These are phyloP conservation scores for Anguilla marmorata DNA, from an alignment of 2,797 vertebrate genomes.

Conservation along the genomic window DNA sequence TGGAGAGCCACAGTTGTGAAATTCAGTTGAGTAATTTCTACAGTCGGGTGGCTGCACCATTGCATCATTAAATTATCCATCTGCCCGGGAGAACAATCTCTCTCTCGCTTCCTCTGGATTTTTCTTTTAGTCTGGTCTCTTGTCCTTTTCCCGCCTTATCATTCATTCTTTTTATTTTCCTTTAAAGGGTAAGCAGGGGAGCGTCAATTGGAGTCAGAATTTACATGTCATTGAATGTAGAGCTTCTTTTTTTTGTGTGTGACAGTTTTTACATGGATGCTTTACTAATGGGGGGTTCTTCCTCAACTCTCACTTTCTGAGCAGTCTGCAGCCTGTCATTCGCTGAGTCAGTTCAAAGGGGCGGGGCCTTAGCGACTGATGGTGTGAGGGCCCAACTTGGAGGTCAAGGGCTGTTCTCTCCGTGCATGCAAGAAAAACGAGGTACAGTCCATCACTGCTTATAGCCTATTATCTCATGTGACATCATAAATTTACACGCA, in stretches of 20 bases:
- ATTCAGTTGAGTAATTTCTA: slow-evolving; percentile 52
- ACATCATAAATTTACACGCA: neutral
- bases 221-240: neutral
- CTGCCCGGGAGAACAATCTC: slow-evolving; percentile 44
- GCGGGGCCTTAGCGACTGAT: slow-evolving; percentile 69
- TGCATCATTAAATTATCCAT: slow-evolving; percentile 75
- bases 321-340: slow-evolving; percentile 76
- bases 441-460: slow-evolving; percentile 51
- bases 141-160: neutral
- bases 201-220: neutral
- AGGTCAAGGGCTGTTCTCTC: slow-evolving; percentile 64
- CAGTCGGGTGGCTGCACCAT: slow-evolving; percentile 66
- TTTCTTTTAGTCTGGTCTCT: neutral
- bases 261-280: neutral
- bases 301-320: slow-evolving; percentile 45
- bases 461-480: neutral
- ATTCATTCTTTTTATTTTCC: neutral
- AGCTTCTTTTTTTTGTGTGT: neutral
- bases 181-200: neutral
- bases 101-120: neutral
- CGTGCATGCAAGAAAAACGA: slow-evolving; percentile 74
- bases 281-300: neutral
- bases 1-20: slow-evolving; percentile 38
- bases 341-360: slow-evolving; percentile 62
- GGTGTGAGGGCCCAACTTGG: slow-evolving; percentile 62